phyloP scores from a whole-genome alignment of 1,140 invertebrate genomes.

The Leptopilina clavipes region DNA sequence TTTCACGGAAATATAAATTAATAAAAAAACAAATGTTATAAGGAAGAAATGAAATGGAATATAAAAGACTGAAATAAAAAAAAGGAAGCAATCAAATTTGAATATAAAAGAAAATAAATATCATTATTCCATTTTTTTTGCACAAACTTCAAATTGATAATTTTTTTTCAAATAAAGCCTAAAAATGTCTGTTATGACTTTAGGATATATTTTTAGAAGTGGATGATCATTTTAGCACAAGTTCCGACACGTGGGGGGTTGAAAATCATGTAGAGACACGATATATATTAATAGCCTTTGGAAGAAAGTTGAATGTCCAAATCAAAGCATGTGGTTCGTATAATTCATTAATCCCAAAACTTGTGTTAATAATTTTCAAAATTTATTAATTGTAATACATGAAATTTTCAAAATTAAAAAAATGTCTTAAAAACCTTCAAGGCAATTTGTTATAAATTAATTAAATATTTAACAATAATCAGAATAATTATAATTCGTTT shows the following conservation, averaged over 20 bases:
- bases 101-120: too few species aligned
- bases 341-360: background rate
- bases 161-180: conserved; percentile 11
- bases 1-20: too few species aligned
- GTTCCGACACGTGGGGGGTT: background rate
- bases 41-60: background rate
- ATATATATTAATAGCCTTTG: conserved; percentile 19
- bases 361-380: background rate
- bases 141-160: too few species aligned
- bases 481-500: background rate
- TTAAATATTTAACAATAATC: too few species aligned
- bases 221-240: conserved; percentile 8
- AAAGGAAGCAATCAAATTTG: background rate
- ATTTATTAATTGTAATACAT: too few species aligned
- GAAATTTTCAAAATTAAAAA: too few species aligned
- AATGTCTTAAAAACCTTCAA: too few species aligned
- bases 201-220: background rate
- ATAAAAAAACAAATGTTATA: too few species aligned
- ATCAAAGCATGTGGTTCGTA: background rate
- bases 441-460: too few species aligned
- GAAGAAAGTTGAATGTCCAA: conserved; percentile 12
- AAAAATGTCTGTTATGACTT: background rate
- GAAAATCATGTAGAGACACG: conserved; percentile 23
- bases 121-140: too few species aligned
- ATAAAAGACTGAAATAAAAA: too few species aligned